Conservation (phyloP, 1,140 invertebrate genomes). For the Drosophila bifasciata region DNA sequence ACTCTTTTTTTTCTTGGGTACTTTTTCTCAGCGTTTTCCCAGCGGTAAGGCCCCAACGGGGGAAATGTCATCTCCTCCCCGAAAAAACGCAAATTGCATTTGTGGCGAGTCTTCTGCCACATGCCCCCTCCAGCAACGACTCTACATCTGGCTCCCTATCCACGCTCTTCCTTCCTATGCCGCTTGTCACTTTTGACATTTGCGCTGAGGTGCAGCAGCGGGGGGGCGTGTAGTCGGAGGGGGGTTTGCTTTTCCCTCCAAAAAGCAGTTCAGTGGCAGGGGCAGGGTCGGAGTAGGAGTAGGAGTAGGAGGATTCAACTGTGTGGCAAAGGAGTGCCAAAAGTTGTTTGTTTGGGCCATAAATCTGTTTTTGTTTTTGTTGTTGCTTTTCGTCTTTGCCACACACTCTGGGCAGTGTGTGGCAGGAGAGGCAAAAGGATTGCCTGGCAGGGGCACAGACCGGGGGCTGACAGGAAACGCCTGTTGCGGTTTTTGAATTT, state of each 20-base stretch:
- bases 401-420: neutral
- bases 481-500: slow-evolving; percentile 24
- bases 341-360: slow-evolving; percentile 38
- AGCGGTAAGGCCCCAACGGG: neutral
- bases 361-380: slow-evolving; percentile 37
- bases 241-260: too few species aligned
- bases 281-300: neutral
- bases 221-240: neutral
- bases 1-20: too few species aligned
- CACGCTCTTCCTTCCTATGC: neutral
- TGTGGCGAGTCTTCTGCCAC: slow-evolving; percentile 6
- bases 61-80: slow-evolving; percentile 10
- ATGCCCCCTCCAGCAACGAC: slow-evolving; percentile 18
- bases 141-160: neutral
- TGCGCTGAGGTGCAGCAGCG: neutral
- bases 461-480: neutral
- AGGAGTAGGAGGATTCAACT: neutral
- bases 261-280: too few species aligned
- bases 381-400: slow-evolving; percentile 2
- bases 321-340: slow-evolving; percentile 17
- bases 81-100: slow-evolving; percentile 35
- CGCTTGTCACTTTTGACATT: slow-evolving; percentile 47
- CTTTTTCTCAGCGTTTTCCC: neutral
- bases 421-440: slow-evolving; percentile 34
- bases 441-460: neutral